Conservation (phyloP, 2,797 vertebrate species). For the Serranus cabrilla region DNA sequence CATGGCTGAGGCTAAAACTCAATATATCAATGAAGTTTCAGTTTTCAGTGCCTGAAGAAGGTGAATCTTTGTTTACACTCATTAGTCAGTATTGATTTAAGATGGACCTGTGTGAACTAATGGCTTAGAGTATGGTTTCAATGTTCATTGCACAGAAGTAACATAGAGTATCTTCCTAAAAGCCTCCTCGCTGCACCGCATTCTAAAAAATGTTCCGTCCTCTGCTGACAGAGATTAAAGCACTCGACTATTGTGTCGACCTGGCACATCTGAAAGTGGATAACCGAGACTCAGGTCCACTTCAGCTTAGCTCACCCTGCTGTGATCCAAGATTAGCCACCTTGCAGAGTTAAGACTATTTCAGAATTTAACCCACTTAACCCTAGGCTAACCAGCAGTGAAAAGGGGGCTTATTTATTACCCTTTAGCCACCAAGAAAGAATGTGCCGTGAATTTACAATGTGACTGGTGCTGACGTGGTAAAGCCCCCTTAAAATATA, state of each 20-base stretch:
- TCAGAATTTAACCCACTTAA: slow-evolving; percentile 70
- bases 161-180: slow-evolving; percentile 5
- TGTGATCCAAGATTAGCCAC: slow-evolving; percentile 74
- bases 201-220: slow-evolving; percentile 1
- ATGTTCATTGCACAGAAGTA: slow-evolving; percentile 3
- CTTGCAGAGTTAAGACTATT: slow-evolving; percentile 72
- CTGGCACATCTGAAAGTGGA: slow-evolving; percentile 67
- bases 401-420: slow-evolving; percentile 43
- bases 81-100: slow-evolving; percentile 36
- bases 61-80: slow-evolving; percentile 29
- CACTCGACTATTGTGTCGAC: slow-evolving; percentile 52
- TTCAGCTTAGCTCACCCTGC: slow-evolving; percentile 56
- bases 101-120: not conserved
- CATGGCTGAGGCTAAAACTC: not conserved
- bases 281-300: slow-evolving; percentile 55
- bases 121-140: not conserved
- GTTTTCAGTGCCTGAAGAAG: slow-evolving; percentile 7
- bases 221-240: slow-evolving; percentile 38
- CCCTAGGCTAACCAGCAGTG: slow-evolving; percentile 42
- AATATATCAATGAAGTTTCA: slow-evolving; percentile 12
- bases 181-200: not conserved
- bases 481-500: slow-evolving; percentile 36
- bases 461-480: slow-evolving; percentile 45
- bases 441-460: slow-evolving; percentile 48
- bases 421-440: slow-evolving; percentile 38